Evolutionary conservation across 2,113 vertebrate species (phyloP).

Genomic region (Centropus unirufus): DNA sequence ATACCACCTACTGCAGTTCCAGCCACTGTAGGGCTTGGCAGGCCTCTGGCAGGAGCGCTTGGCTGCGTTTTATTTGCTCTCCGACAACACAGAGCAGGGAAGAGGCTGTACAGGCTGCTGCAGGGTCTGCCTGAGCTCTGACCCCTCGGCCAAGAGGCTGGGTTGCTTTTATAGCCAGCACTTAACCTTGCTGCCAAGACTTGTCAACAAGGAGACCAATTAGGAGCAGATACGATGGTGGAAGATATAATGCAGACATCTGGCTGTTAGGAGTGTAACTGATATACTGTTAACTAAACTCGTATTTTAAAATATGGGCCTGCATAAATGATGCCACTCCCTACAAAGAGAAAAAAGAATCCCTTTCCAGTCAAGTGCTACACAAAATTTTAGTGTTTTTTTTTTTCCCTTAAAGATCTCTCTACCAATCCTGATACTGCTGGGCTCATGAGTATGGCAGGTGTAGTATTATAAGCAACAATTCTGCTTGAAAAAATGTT

Average conservation of each 20-base stretch:
- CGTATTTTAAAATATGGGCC: not conserved
- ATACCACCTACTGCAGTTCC: not conserved
- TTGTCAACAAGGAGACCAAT: slow-evolving; percentile 56
- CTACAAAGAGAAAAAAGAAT: not conserved
- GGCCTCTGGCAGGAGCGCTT: not conserved
- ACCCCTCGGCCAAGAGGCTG: not conserved
- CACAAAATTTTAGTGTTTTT: not conserved
- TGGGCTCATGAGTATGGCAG: not conserved
- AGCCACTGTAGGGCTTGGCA: not conserved
- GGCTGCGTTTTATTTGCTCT: not conserved
- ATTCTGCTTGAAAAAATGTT: not conserved
- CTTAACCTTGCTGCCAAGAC: slow-evolving; percentile 42
- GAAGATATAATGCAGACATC: slow-evolving; percentile 17
- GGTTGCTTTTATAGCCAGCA: slow-evolving; percentile 39
- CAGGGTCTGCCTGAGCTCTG: not conserved
- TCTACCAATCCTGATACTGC: not conserved
- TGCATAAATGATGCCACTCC: not conserved
- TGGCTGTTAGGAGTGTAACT: not conserved
- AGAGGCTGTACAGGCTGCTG: not conserved
- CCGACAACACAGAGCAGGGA: not conserved
- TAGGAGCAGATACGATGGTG: slow-evolving; percentile 21
- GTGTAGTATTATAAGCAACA: not conserved
- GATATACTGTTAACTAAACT: not conserved
- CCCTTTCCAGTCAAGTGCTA: not conserved
- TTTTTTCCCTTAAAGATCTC: not conserved